Base-by-base conservation (phyloP, 2,888 invertebrate species). In the Syritta pipiens region DNA sequence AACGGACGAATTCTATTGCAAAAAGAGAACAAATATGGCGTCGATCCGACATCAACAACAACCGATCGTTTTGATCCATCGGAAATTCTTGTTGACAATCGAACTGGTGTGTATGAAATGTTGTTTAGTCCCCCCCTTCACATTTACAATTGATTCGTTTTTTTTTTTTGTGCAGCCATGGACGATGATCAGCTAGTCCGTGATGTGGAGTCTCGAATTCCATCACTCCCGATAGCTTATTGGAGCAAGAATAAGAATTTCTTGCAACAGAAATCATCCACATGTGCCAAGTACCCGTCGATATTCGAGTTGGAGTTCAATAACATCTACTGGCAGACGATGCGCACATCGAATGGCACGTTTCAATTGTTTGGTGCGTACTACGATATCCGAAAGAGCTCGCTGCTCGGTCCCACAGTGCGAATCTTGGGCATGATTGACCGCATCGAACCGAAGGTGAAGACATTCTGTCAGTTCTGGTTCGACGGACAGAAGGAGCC, bases 231-330 rank as follows among this genome's bases (percentile, higher is more conserved):
- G 2, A 93, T 96, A 48, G 92, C 93, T 68, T 96, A 95, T 88
- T 96, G 96, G 96, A 93, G 93, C 86, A 93, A 93, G 82, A 93
- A 94, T 86, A 94, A 94, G 86, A 94, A 94, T 86, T 87, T 89
- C 35, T 79, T 87, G 26, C 89, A 89, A 28, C 88, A 89, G 19
- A 94, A 94, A 88, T 90, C 91, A 83, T 91, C 90, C 1, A 91
- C 92, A 74, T 96, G 96, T 89, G 95, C 95, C 69, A 93, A 94
- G 82, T 96, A 95, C 87, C 97, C 97, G 0, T 95, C 93, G 71
- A 93, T 97, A 83, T 96, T 95, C 89, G 97, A 97, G 85, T 90
- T 97, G 81, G 95, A 97, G 87, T 97, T 96, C 90, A 96, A 96
- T 89, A 97, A 97, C 87, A 92, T 96, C 60, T 97, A 97, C 88